phyloP scores from a whole-genome alignment of 2,113 vertebrate species.

The Abramis brama region DNA sequence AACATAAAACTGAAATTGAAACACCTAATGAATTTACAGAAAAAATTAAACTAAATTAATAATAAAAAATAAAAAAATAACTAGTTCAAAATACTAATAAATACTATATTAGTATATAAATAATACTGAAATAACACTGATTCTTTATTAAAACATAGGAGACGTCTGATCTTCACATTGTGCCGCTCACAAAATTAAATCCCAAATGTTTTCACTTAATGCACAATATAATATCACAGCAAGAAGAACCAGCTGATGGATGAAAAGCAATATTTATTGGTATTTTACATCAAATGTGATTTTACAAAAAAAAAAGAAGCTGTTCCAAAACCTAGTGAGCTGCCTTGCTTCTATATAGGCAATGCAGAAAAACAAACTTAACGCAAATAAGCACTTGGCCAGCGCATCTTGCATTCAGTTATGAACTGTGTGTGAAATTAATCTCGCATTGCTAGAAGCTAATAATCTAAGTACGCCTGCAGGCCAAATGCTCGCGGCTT shows the following conservation, averaged over 20 bases:
- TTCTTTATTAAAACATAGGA: not conserved
- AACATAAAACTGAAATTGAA: not conserved
- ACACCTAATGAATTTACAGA: not conserved
- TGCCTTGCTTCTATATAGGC: not conserved
- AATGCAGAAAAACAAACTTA: not conserved
- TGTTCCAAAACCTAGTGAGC: not conserved
- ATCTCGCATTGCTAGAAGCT: not conserved
- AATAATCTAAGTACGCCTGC: not conserved
- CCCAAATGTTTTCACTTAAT: not conserved
- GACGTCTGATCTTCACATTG: not conserved
- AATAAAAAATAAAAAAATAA: not conserved
- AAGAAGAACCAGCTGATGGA: not conserved
- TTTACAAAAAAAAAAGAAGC: not conserved
- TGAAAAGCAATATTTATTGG: not conserved
- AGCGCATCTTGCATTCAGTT: not conserved
- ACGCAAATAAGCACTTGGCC: not conserved
- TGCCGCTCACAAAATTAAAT: not conserved
- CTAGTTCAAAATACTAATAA: too few relatives aligned
- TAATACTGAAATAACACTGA: not conserved
- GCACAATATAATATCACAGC: not conserved
- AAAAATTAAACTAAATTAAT: not conserved
- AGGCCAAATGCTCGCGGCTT: not conserved
- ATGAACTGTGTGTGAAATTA: not conserved
- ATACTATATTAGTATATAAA: not conserved
- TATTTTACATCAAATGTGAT: not conserved